Base-by-base conservation (phyloP, 2,797 vertebrate species). In the Peromyscus melanophrys region DNA sequence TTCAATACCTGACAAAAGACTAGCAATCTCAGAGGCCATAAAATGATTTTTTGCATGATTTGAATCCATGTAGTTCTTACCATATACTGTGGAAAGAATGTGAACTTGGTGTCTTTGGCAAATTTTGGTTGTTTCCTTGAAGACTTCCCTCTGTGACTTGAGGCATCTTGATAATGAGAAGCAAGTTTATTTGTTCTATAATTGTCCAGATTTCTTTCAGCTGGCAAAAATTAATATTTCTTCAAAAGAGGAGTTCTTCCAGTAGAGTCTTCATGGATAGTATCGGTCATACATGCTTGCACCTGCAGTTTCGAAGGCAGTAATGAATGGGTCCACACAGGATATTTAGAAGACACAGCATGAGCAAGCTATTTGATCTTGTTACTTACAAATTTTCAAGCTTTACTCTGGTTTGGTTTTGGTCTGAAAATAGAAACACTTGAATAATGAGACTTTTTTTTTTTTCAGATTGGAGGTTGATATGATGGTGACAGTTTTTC, bases 191-290 rank as follows among this genome's bases (percentile, higher is more conserved):
- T 97, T 97, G 95, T 96, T 97, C 96, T 97, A 90, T 97, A 97
- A 98, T 96, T 97, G 95, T 97, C 96, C 95, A 97, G 94, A 95
- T 96, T 94, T 96, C 95, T 96, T 98, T 98, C 94, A 97, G 96
- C 93, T 97, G 96, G 89, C 97, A 97, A 97, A 96, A 98, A 94
- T 97, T 96, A 93, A 92, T 96, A 91, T 94, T 96, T 90, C 94
- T 97, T 97, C 97, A 97, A 94, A 90, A 96, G 97, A 97, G 52
- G 69, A 97, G 93, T 92, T 98, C 88, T 92, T 90, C 95, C 95
- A 95, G 93, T 97, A 85, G 96, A 94, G 87, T 91, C 94, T 95
- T 77, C 46, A 37, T 95, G 94, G 97, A 97, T 97, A 97, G 85
- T 88, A 96, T 93, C 83, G 97, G 94, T 94, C 95, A 88, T 94